Evolutionary conservation across 2,888 invertebrate genomes (phyloP).

Genomic region (Neocrepidodera transversa): DNA sequence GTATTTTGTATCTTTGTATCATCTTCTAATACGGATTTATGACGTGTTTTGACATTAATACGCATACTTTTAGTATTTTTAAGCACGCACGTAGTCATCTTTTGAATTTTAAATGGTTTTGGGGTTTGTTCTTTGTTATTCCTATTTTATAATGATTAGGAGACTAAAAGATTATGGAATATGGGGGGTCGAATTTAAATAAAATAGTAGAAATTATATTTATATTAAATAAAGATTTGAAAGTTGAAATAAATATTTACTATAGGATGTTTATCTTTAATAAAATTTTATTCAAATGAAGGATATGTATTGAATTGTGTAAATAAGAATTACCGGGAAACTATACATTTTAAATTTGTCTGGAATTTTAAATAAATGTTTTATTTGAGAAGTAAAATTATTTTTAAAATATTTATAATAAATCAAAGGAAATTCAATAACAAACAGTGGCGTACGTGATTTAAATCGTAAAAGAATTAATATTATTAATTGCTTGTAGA

Average conservation of each 20-base stretch:
- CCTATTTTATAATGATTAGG: neutral
- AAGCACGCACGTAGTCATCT: constrained; percentile 21
- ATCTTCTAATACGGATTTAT: constrained; percentile 58
- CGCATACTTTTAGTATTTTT: constrained; percentile 46
- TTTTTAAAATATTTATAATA: no score
- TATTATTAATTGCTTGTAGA: no score
- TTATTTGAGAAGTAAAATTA: neutral
- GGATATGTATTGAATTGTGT: neutral
- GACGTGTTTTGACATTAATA: constrained; percentile 58
- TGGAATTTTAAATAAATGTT: neutral
- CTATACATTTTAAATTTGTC: neutral
- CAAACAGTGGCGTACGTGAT: no score
- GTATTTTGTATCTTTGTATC: constrained; percentile 52
- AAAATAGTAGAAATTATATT: no score
- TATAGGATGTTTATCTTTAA: neutral
- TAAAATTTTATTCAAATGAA: neutral
- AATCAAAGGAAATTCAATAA: no score
- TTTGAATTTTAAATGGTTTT: constrained; percentile 9
- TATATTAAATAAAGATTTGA: no score
- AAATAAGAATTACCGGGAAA: neutral
- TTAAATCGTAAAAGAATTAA: no score
- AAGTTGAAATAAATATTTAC: neutral
- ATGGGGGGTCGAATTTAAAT: neutral
- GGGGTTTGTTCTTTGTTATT: neutral
- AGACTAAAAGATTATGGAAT: neutral